Percentiles rank a stretch among this genome's conserved stretches.
phyloP scores from a whole-genome alignment of 2,797 vertebrate species.

The Podarcis siculus region DNA sequence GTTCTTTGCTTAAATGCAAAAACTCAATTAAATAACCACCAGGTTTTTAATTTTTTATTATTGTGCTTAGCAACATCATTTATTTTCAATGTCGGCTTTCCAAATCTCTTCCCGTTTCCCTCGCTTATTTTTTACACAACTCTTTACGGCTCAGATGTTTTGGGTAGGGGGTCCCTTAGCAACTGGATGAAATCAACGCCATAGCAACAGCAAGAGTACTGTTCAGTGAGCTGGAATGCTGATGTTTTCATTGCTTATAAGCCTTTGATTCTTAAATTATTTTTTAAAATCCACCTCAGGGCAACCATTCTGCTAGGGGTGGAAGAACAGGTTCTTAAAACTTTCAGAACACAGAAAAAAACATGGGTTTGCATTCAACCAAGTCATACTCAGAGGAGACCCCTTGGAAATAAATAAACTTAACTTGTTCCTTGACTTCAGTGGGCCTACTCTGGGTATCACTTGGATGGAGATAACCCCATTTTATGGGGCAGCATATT shows the following conservation, averaged over 20 bases:
- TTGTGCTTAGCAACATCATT: background rate
- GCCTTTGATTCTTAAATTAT: background rate
- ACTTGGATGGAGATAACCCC: slow-evolving; percentile 17
- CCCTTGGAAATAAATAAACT: no score
- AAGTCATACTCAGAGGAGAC: no score
- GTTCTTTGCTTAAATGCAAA: background rate
- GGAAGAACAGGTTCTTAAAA: slow-evolving; percentile 38
- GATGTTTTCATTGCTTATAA: slow-evolving; percentile 20
- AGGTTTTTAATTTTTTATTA: background rate
- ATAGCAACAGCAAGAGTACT: slow-evolving; percentile 13
- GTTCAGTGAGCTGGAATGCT: slow-evolving; percentile 6
- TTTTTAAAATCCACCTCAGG: slow-evolving; percentile 30
- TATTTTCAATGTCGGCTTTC: background rate
- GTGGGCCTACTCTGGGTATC: no score
- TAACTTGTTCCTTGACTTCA: no score
- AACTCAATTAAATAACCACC: background rate
- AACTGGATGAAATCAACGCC: slow-evolving; percentile 7
- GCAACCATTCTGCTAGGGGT: slow-evolving; percentile 49
- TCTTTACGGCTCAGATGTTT: background rate
- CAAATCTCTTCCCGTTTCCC: background rate
- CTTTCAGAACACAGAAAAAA: background rate
- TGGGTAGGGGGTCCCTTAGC: slow-evolving; percentile 8
- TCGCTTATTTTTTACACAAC: background rate
- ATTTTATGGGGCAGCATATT: slow-evolving; percentile 42
- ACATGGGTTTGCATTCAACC: no score